Conservation (phyloP, 2,113 vertebrate species). For the Daboia siamensis region DNA sequence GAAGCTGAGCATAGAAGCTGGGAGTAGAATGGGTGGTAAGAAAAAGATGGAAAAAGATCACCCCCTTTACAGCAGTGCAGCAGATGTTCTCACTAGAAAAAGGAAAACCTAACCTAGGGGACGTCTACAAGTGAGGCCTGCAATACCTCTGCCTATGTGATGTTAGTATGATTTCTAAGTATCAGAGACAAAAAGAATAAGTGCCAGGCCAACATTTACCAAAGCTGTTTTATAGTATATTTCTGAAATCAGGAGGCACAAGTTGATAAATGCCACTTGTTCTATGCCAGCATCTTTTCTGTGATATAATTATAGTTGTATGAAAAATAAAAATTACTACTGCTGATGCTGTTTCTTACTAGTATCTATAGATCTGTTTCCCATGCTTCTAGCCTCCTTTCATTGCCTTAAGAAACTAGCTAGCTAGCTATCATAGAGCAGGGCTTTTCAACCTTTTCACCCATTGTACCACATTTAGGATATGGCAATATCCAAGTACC, state of each 20-base stretch:
- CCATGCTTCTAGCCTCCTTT: not conserved
- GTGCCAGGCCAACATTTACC: not conserved
- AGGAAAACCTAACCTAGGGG: not conserved
- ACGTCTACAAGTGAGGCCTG: not conserved
- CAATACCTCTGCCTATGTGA: not conserved
- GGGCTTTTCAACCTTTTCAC: too few species aligned
- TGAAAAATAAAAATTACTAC: not conserved
- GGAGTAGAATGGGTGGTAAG: not conserved
- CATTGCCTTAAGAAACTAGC: not conserved
- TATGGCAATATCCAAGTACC: too few species aligned
- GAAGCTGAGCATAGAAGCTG: not conserved
- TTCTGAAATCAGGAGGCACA: not conserved
- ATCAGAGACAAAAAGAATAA: not conserved
- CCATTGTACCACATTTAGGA: too few species aligned
- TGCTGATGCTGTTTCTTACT: not conserved
- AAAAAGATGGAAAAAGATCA: not conserved
- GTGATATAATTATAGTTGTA: not conserved
- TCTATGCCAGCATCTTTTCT: not conserved
- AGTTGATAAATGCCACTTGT: not conserved
- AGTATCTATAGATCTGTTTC: not conserved
- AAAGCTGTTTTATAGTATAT: not conserved
- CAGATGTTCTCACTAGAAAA: not conserved
- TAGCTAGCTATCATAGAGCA: not conserved
- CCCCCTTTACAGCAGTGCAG: not conserved
- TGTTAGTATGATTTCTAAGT: not conserved